Conservation (phyloP, 2,797 vertebrate species). For the Periparus ater region DNA sequence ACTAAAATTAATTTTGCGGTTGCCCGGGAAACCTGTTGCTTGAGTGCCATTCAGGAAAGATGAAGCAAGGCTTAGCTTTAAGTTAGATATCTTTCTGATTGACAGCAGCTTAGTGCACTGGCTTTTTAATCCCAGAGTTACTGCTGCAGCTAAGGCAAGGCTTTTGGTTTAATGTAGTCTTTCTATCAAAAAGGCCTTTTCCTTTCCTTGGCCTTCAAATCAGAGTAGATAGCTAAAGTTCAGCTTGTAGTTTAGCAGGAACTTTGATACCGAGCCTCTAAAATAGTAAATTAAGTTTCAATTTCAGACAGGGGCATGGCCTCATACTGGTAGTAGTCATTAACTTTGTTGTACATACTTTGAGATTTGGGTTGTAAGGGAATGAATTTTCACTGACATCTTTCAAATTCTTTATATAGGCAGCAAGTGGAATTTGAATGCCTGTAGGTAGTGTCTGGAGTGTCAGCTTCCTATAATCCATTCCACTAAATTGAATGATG, state of each 20-base stretch:
- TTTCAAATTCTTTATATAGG: background rate
- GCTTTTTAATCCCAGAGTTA: background rate
- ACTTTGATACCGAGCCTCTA: background rate
- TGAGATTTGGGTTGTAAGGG: background rate
- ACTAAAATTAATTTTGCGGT: background rate
- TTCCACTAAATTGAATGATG: background rate
- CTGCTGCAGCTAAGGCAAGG: background rate
- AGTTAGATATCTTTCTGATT: background rate
- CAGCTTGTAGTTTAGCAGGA: background rate
- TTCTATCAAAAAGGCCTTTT: background rate
- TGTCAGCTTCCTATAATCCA: background rate
- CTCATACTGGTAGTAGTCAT: background rate
- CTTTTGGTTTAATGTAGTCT: background rate
- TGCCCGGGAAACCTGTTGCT: background rate
- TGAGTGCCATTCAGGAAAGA: background rate
- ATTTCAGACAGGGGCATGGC: background rate
- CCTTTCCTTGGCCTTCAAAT: background rate
- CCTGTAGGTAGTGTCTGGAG: background rate
- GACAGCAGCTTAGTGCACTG: fast-evolving
- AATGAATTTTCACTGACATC: background rate
- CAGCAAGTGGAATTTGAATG: background rate
- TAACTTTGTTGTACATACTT: background rate
- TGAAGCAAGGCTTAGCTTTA: background rate
- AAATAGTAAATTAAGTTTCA: background rate
- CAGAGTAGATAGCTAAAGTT: background rate